phyloP scores from a whole-genome alignment of 2,797 vertebrate species.

The Liparis tanakae region DNA sequence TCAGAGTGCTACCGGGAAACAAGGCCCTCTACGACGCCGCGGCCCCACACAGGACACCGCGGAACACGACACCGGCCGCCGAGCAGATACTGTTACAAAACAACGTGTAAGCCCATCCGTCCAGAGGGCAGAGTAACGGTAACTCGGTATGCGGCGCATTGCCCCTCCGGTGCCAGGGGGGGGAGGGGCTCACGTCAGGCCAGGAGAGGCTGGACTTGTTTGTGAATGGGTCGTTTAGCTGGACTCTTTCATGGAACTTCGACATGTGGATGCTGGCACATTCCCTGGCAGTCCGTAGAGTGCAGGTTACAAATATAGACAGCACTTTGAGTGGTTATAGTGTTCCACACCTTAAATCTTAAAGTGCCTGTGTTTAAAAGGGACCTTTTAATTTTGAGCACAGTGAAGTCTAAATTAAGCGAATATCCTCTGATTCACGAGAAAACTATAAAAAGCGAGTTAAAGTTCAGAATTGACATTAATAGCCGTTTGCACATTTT shows the following conservation, averaged over 20 bases:
- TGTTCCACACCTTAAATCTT: constrained; percentile 4
- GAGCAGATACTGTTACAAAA: constrained; percentile 54
- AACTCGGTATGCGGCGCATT: constrained; percentile 20
- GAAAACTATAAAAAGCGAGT: not conserved
- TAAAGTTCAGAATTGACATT: not conserved
- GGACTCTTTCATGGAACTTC: constrained; percentile 59
- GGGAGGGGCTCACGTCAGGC: constrained; percentile 25
- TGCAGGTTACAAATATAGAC: constrained; percentile 55
- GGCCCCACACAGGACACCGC: constrained; percentile 41
- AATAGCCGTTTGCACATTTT: not conserved
- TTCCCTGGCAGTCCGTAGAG: constrained; percentile 42
- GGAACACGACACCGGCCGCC: constrained; percentile 44
- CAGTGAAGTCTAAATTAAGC: not conserved
- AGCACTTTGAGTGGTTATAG: constrained; percentile 12
- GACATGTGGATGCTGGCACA: constrained; percentile 66
- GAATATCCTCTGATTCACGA: not conserved
- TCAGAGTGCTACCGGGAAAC: constrained; percentile 52
- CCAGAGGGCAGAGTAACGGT: constrained; percentile 13
- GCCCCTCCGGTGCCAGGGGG: constrained; percentile 19
- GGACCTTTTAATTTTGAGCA: not conserved
- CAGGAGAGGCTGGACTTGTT: constrained; percentile 45
- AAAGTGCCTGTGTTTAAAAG: constrained; percentile 10
- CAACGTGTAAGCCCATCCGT: constrained; percentile 39
- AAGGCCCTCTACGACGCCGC: constrained; percentile 45
- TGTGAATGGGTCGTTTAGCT: constrained; percentile 67